Base-by-base conservation (phyloP, 2,888 invertebrate genomes). In the Smittia sp. region DNA sequence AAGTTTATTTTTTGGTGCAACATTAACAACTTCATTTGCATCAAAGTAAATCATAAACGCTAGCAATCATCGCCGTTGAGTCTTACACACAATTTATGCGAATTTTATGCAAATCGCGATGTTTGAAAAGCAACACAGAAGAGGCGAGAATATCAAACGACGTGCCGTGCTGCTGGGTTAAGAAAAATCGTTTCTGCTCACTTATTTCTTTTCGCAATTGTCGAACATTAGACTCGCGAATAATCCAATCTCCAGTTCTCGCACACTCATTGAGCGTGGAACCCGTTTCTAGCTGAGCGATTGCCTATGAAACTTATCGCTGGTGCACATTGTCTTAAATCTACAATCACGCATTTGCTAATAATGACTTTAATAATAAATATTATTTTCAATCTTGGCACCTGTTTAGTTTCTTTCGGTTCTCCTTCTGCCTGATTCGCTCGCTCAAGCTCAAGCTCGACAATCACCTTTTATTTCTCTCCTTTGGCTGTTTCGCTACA, bases 361-460 rank as follows among this genome's bases (percentile, higher is more conserved):
- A 54, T 69, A 69, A 54, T 69, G 52, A 69, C 69, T 69, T 54
- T 69, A 27, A 54, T 24, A 69, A 69, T 54, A 69, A 69, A 69
- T 46, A 69, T 46, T 69, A 25, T 18, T 54, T 24, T 69, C 63
- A 25, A 27, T 69, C 69, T 69, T 54, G 46, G 69, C 69, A 69
- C 69, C 69, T 69, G 69, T 54, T 69, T 63, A 63, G 15, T 27
- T 63, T 63, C 27, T 24, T 63, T 58, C 6, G 9, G 13, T 58
- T 58, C 13, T 46, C 11, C 52, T 13, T 18, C 18, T 46, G 3
- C n/a, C 4, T 11, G n/a, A n/a, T 63, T 63, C 65, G n/a, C n/a
- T 46, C 46, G 46, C 46, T 46, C 46, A 46, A 46, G 22, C 58
- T 58, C 22, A n/a, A 58, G 58, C 22, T 58, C 58, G 58, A 22